These are phyloP conservation scores for Deilephila elpenor DNA, from an alignment of 2,888 invertebrate genomes.

Conservation along the genomic window DNA sequence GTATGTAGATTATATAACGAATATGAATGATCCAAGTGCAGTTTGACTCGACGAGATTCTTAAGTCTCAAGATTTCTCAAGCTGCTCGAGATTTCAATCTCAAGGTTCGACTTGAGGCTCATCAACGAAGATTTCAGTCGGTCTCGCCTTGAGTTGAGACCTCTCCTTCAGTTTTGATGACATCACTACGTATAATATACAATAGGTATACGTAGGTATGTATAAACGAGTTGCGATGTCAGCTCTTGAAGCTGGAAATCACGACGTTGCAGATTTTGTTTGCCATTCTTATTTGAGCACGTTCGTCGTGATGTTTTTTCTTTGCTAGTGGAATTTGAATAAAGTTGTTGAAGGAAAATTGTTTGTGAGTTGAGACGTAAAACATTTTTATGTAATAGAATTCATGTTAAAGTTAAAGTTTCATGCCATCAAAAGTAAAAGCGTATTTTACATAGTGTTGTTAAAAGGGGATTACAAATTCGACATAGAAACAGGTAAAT, in stretches of 20 bases:
- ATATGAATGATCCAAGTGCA: background rate
- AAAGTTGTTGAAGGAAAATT: background rate
- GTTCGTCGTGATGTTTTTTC: slow-evolving; percentile 18
- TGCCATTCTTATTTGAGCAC: background rate
- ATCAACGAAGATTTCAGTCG: slow-evolving; percentile 20
- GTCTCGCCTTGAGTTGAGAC: slow-evolving; percentile 24
- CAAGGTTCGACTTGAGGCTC: background rate
- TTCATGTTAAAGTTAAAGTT: too few relatives aligned
- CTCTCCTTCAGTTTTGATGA: slow-evolving; percentile 10
- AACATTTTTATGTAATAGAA: too few relatives aligned
- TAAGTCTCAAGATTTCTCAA: slow-evolving; percentile 1
- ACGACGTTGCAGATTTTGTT: slow-evolving; percentile 2
- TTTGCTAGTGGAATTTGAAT: background rate
- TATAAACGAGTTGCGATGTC: slow-evolving; percentile 20
- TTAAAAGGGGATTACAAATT: too few relatives aligned
- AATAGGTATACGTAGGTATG: background rate
- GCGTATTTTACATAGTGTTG: too few relatives aligned
- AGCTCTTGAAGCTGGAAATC: background rate
- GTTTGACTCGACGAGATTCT: background rate
- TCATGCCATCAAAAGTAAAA: too few relatives aligned
- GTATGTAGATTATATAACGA: background rate
- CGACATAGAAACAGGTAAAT: too few relatives aligned
- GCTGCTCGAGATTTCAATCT: slow-evolving; percentile 2
- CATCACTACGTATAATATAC: background rate
- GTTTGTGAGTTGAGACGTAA: background rate